phyloP scores from a whole-genome alignment of 37 sponge, comb jelly and placozoan genomes.

The Spongilla lacustris region DNA sequence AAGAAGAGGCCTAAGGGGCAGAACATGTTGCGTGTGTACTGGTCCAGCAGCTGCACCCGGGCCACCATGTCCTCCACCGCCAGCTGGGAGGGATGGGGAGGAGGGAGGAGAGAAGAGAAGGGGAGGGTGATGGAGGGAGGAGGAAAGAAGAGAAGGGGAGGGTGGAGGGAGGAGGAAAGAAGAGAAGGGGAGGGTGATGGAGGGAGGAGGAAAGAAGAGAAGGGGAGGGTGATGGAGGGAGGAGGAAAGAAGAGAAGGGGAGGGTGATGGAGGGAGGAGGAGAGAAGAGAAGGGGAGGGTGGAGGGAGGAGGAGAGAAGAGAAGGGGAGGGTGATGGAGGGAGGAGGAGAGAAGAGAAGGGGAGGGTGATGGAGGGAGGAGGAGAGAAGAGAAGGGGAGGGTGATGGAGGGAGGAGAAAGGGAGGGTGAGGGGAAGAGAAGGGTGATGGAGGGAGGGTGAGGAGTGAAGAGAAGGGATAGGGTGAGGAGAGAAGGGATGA shows the following conservation, averaged over 20 bases:
- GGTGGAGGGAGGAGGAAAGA: background rate
- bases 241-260: background rate
- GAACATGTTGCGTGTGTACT: slow-evolving; percentile 19
- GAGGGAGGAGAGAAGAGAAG: background rate
- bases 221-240: background rate
- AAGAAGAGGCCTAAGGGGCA: slow-evolving; percentile 79
- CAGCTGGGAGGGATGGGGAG: slow-evolving; percentile 18
- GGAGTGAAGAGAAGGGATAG: background rate
- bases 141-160: background rate
- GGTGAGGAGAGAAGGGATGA: too few relatives aligned
- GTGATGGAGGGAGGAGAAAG: background rate
- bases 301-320: too few relatives aligned
- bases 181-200: background rate
- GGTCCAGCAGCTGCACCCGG: slow-evolving; percentile 22
- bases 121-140: background rate
- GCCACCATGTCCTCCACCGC: slow-evolving; percentile 57
- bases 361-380: background rate
- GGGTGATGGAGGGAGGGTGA: background rate
- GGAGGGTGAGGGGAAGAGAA: background rate
- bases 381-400: background rate
- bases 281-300: too few relatives aligned
- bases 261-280: too few relatives aligned
- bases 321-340: too few relatives aligned
- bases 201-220: background rate
- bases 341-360: too few relatives aligned